Conservation (phyloP, 2,113 vertebrate genomes). For the Chamaea fasciata region DNA sequence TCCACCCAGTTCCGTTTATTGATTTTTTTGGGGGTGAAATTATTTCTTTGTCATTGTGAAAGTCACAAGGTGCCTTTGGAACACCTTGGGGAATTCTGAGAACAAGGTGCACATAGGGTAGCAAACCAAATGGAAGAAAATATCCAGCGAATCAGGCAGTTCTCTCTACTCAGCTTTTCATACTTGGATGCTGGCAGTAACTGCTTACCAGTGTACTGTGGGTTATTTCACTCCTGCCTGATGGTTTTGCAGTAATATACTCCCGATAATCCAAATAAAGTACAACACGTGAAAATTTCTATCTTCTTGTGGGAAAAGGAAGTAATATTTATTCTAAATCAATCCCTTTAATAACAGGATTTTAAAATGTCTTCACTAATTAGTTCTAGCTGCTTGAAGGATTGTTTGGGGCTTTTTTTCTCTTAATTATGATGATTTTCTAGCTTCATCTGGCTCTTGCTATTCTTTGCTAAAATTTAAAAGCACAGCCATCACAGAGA, state of each 20-base stretch:
- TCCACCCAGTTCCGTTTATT: not conserved
- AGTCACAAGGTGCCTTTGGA: not conserved
- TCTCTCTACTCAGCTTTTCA: not conserved
- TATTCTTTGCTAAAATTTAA: constrained; percentile 39
- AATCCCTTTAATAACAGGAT: not conserved
- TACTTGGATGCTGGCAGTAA: constrained; percentile 10
- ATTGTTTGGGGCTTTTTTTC: not conserved
- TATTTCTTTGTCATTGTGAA: not conserved
- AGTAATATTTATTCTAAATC: constrained; percentile 50
- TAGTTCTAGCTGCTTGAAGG: not conserved
- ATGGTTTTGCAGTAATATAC: not conserved
- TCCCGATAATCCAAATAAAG: not conserved
- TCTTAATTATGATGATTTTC: constrained; percentile 41
- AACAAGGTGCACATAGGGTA: not conserved
- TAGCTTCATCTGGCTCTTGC: constrained; percentile 55
- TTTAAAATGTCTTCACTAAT: constrained; percentile 54
- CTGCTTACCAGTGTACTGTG: not conserved
- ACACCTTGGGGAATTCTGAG: not conserved
- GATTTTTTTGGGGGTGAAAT: not conserved
- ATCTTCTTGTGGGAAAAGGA: not conserved
- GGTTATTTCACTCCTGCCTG: not conserved
- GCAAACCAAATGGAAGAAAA: not conserved
- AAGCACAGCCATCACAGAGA: constrained; percentile 7
- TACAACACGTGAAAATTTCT: not conserved
- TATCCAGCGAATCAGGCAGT: not conserved